These are phyloP conservation scores for Eupithecia subumbrata DNA, from an alignment of 2,888 invertebrate species.

Conservation along the genomic window DNA sequence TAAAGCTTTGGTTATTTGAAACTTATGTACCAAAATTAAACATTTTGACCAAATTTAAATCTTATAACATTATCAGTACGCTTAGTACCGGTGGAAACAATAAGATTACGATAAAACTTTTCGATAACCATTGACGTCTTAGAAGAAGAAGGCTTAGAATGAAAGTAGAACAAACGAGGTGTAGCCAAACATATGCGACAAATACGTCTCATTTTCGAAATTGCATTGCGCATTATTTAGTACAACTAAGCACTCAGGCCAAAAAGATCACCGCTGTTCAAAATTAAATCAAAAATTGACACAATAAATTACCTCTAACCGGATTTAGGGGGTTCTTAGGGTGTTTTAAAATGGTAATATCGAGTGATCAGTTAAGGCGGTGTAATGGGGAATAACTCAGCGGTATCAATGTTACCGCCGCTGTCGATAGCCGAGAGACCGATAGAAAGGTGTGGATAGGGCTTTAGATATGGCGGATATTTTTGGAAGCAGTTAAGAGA, in stretches of 20 bases:
- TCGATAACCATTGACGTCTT: no score
- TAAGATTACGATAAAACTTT: no score
- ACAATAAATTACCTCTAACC: constrained; percentile 34
- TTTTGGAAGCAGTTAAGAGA: neutral
- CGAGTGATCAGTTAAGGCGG: constrained; percentile 70
- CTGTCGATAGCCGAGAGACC: constrained; percentile 71
- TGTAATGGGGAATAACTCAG: constrained; percentile 82
- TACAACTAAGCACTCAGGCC: no score
- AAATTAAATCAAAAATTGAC: constrained; percentile 36
- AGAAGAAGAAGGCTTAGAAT: no score
- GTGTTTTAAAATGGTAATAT: constrained; percentile 51
- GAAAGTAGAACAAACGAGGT: no score
- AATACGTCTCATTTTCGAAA: no score
- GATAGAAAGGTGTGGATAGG: constrained; percentile 54
- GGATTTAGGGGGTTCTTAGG: constrained; percentile 44
- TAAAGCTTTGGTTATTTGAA: neutral
- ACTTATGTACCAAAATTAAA: neutral
- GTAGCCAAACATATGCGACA: no score
- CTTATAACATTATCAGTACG: neutral
- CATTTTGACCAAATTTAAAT: neutral
- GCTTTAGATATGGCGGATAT: constrained; percentile 14
- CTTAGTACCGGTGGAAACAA: no score
- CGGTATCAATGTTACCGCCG: constrained; percentile 71
- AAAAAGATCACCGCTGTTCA: constrained; percentile 18
- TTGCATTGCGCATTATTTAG: no score